Evolutionary conservation across 92 coral and sea anemone species (phyloP), one percentile per base, ranked within the genome.

Genomic region (Chrysogorgia sp.): DNA sequence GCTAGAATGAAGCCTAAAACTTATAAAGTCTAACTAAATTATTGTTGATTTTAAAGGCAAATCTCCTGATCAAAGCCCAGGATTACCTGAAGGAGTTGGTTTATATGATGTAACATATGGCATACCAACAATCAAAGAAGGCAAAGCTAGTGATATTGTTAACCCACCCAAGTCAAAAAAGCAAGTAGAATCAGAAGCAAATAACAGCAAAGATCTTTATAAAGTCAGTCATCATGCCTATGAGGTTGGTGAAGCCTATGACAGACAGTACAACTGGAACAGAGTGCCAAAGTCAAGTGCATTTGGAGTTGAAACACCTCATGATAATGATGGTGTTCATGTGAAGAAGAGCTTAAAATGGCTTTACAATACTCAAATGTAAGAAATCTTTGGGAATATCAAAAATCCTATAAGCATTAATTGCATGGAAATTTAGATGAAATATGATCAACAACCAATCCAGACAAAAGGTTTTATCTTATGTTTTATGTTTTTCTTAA

Each of bases 281-380:
- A 84, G 96, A 65, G 83, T 96, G 26, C 92, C 94, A 13, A 89
- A 76, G 62, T 87, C 90, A 12, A 91, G 99, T 69, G 84, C 79
- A 24, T 96, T 96, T 82, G 99, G 99, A 33, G 88, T 96, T 12
- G 99, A 87, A 58, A 96, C 99, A 10, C 99, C 99, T 8, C 99
- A 96, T 33, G 86, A 92, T 77, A 96, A 96, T 76, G 97, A 96
- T 86, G 99, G 99, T 3, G 83, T 91, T 61, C 96, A 92, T 58
- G 96, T 89, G 0, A 85, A 76, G 77, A 96, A 92, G 63, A 89
- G 91, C 37, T 88, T 96, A 3, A 96, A 96, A 71, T 96, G 99
- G 99, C 96, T 96, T 29, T 93, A 96, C 59, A 90, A 89, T 24
- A 96, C 97, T 15, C 99, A 96, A 84, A 90, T 82, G 99, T 96